phyloP scores from a whole-genome alignment of 1,140 invertebrate species.

The Orius insidiosus region DNA sequence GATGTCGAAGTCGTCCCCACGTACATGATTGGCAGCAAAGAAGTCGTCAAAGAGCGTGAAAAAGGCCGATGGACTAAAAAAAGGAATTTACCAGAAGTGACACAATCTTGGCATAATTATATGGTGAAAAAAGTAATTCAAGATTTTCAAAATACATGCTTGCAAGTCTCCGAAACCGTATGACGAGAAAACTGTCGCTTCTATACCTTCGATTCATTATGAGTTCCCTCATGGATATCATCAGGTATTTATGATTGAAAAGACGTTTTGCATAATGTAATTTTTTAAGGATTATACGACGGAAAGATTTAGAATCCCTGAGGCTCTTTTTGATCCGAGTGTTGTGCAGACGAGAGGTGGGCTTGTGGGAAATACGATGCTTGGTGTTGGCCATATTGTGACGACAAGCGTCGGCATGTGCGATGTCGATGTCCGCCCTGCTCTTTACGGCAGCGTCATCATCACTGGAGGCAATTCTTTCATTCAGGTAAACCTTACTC shows the following conservation, averaged over 20 bases:
- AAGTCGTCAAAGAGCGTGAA: constrained; percentile 59
- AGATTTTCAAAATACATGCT: constrained; percentile 50
- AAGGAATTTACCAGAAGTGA: constrained; percentile 53
- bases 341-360: constrained; percentile 34
- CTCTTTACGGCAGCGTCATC: constrained; percentile 69
- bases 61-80: constrained; percentile 59
- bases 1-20: constrained; percentile 65
- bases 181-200: constrained; percentile 56
- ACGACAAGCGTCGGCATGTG: constrained; percentile 78
- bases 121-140: constrained; percentile 62
- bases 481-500: constrained; percentile 39
- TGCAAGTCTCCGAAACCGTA: constrained; percentile 61
- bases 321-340: constrained; percentile 69
- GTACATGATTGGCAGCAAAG: constrained; percentile 65
- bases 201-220: constrained; percentile 65
- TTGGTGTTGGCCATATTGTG: constrained; percentile 65
- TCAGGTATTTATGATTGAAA: constrained; percentile 28
- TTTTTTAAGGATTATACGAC: constrained; percentile 47
- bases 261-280: too few relatives aligned
- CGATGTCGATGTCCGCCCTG: constrained; percentile 71
- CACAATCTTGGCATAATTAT: constrained; percentile 68
- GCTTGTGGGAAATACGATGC: constrained; percentile 46
- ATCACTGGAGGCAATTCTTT: constrained; percentile 77
- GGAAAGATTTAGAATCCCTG: constrained; percentile 66
- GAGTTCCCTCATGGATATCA: constrained; percentile 81